Base-by-base conservation (phyloP, 2,113 vertebrate genomes). In the Phocoena sinus region DNA sequence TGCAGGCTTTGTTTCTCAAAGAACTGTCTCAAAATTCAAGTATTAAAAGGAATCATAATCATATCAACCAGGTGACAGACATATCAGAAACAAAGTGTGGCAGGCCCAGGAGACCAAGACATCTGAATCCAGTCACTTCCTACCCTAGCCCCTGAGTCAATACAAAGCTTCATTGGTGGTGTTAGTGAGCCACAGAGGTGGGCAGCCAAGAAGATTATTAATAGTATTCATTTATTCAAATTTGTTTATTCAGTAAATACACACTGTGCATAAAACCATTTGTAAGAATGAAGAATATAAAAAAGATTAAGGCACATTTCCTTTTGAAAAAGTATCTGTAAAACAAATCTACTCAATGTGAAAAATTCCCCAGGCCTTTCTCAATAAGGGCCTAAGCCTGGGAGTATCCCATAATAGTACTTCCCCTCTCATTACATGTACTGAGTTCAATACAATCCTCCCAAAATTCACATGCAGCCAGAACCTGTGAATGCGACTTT, bases 141-240 rank as follows among this genome's bases (percentile, higher is more conserved):
- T 36, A 77, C 17, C 26, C 12, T 6, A 79, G 6, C 2, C 14
- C 12, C 58, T 14, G 14, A 50, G 10, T 65, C 11, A 50, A 15
- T 6, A 20, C 53, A 50, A 38, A 60, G 33, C 47, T 63, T 9
- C 26, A 9, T n/a, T 14, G 3, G 31, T 25, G 12, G 21, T 44
- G 0, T 13, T 18, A 15, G 25, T 76, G 18, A 18, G 3, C 56
- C 4, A 1, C 28, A 6, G 3, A 71, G 1, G 26, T 41, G 1
- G 1, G 5, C 5, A 47, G 47, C 36, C 26, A 58, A 47, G 9
- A 79, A 65, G 13, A 4, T 14, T 18, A 63, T 63, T 25, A 87
- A 23, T 18, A 38, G 4, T 10, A n/a, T 21, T 20, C 23, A 73
- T 33, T 84, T 36, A 44, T 25, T 76, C 36, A 33, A 82, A 28